Evolutionary conservation across 2,797 vertebrate species (phyloP).

Genomic region (Acanthis flammea): DNA sequence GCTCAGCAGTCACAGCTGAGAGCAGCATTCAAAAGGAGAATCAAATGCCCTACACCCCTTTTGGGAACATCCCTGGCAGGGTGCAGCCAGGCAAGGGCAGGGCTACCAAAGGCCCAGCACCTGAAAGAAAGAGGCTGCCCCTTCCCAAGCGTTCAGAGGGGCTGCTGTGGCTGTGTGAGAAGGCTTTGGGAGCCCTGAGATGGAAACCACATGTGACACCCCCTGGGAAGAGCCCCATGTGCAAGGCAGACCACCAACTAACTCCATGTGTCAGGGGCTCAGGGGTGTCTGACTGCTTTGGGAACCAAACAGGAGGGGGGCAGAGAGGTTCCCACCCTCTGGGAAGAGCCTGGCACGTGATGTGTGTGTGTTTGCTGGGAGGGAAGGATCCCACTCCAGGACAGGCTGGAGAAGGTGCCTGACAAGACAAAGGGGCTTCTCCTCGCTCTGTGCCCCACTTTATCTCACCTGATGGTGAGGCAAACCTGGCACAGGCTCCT

Average conservation of each 20-base stretch:
- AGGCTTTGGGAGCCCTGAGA: background rate
- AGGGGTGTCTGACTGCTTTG: background rate
- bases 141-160: background rate
- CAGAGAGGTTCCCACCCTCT: slow-evolving; percentile 26
- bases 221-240: slow-evolving; percentile 1
- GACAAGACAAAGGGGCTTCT: background rate
- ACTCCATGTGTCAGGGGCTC: slow-evolving; percentile 11
- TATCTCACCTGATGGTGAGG: background rate
- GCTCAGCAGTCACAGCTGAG: background rate
- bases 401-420: background rate
- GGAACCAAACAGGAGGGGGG: background rate
- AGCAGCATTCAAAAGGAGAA: background rate
- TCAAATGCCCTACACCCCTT: background rate
- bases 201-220: slow-evolving; percentile 26
- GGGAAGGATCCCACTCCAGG: background rate
- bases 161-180: background rate
- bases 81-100: background rate
- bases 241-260: slow-evolving; percentile 49
- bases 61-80: background rate
- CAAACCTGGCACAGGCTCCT: background rate
- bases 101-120: background rate
- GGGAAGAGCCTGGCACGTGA: background rate
- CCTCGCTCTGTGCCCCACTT: background rate
- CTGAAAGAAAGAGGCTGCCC: background rate
- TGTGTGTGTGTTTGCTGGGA: background rate